A percentile compares a stretch with the other conserved stretches of the same genome.
Conservation (phyloP, 2,888 invertebrate genomes). For the Sycophila texana region DNA sequence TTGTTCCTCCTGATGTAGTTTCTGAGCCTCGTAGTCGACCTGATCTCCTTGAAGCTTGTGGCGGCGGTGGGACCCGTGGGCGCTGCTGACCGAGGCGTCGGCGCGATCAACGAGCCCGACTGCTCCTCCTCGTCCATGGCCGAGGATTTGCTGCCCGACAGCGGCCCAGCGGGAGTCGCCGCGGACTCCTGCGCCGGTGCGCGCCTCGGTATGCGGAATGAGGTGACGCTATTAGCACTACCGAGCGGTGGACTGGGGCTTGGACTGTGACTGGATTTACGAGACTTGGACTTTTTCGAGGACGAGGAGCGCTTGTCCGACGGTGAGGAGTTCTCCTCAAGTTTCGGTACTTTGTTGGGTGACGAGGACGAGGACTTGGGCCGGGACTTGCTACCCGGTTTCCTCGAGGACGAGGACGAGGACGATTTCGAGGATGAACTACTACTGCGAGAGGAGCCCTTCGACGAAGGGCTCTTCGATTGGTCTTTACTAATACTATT, state of each 20-base stretch:
- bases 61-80: slow-evolving; percentile 65
- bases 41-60: slow-evolving; percentile 66
- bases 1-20: slow-evolving; percentile 83
- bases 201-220: slow-evolving; percentile 72
- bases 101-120: slow-evolving; percentile 72
- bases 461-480: slow-evolving; percentile 65
- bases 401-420: slow-evolving; percentile 73
- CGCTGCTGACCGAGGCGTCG: slow-evolving; percentile 63
- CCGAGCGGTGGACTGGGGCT: slow-evolving; percentile 17
- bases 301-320: slow-evolving; percentile 53
- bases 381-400: slow-evolving; percentile 71
- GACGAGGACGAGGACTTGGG: slow-evolving; percentile 65
- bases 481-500: slow-evolving; percentile 59
- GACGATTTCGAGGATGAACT: slow-evolving; percentile 60
- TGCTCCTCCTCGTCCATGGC: slow-evolving; percentile 73
- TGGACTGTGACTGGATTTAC: slow-evolving; percentile 47
- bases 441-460: slow-evolving; percentile 63
- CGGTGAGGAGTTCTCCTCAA: slow-evolving; percentile 67
- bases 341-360: slow-evolving; percentile 68
- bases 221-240: slow-evolving; percentile 56
- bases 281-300: slow-evolving; percentile 55
- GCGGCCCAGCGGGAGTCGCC: background rate
- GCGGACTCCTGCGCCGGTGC: slow-evolving; percentile 44
- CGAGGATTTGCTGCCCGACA: slow-evolving; percentile 37
- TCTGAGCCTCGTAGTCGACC: slow-evolving; percentile 75